Evolutionary conservation across 2,113 vertebrate genomes (phyloP).

Genomic region (Poeciliopsis prolifica): DNA sequence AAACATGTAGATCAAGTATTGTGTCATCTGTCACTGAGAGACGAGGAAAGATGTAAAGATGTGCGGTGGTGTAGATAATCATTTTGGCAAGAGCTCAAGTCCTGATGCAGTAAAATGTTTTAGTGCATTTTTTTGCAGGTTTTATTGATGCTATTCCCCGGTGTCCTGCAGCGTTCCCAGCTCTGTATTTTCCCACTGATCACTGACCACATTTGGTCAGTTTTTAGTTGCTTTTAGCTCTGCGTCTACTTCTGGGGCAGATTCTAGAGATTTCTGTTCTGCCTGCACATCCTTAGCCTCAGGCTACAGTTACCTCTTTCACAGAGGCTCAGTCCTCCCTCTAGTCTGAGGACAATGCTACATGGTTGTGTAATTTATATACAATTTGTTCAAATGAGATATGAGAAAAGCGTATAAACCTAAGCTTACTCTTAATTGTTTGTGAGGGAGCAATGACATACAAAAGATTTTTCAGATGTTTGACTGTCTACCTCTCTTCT

Average conservation of each 20-base stretch:
- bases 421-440: background rate
- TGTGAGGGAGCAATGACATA: background rate
- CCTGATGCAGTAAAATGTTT: background rate
- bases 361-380: background rate
- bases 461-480: background rate
- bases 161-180: constrained; percentile 59
- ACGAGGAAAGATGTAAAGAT: background rate
- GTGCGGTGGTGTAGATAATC: too few species aligned
- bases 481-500: background rate
- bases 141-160: constrained; percentile 53
- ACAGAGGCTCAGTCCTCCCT: constrained; percentile 25
- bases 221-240: constrained; percentile 48
- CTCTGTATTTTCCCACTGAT: constrained; percentile 67
- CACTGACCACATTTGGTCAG: constrained; percentile 56
- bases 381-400: too few species aligned
- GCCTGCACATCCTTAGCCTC: constrained; percentile 70
- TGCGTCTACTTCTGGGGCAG: constrained; percentile 61
- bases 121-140: background rate
- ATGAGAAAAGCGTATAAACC: background rate
- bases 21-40: background rate
- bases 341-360: constrained; percentile 10
- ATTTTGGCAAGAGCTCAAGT: too few species aligned
- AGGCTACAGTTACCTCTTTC: constrained; percentile 52
- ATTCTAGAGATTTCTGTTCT: constrained; percentile 68
- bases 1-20: background rate